Evolutionary conservation across 1,140 invertebrate genomes (phyloP).

Genomic region (Drosophila paulistorum): DNA sequence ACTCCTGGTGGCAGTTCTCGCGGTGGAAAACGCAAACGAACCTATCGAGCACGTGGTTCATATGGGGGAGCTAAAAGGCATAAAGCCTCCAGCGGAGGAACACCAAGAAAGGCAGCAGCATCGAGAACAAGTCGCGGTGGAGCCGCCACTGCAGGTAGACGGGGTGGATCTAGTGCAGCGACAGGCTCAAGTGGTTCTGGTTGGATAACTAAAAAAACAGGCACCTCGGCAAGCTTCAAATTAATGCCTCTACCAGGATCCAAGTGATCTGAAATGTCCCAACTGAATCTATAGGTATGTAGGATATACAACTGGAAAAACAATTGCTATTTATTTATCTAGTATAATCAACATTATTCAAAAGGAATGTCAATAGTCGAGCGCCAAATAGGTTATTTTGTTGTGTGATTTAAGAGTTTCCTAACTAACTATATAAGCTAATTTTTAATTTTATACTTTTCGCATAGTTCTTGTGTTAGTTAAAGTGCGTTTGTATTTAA

Average conservation of each 20-base stretch:
- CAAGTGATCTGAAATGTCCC: slow-evolving; percentile 32
- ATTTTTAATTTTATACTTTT: too few relatives aligned
- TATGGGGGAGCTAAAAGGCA: slow-evolving; percentile 43
- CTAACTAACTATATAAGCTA: too few relatives aligned
- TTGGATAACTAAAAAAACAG: slow-evolving; percentile 73
- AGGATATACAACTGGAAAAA: too few relatives aligned
- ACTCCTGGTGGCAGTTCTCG: slow-evolving; percentile 21
- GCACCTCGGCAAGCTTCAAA: slow-evolving; percentile 61
- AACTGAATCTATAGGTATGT: too few relatives aligned
- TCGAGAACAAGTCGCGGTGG: slow-evolving; percentile 32
- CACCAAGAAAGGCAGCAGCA: slow-evolving; percentile 35
- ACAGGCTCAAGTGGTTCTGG: slow-evolving; percentile 31
- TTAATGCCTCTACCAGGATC: slow-evolving; percentile 77
- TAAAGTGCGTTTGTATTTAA: not conserved
- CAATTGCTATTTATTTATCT: too few relatives aligned
- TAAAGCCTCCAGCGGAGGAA: slow-evolving; percentile 32
- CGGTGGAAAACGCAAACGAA: slow-evolving; percentile 67
- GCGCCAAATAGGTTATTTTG: too few relatives aligned
- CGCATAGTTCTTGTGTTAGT: too few relatives aligned
- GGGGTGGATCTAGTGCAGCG: slow-evolving; percentile 30
- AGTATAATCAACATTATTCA: too few relatives aligned
- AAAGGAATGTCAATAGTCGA: too few relatives aligned
- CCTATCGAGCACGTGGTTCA: slow-evolving; percentile 45
- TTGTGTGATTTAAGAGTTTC: too few relatives aligned
- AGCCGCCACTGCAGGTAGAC: slow-evolving; percentile 33